Base-by-base conservation (phyloP, 2,797 vertebrate species). In the Molossus molossus region DNA sequence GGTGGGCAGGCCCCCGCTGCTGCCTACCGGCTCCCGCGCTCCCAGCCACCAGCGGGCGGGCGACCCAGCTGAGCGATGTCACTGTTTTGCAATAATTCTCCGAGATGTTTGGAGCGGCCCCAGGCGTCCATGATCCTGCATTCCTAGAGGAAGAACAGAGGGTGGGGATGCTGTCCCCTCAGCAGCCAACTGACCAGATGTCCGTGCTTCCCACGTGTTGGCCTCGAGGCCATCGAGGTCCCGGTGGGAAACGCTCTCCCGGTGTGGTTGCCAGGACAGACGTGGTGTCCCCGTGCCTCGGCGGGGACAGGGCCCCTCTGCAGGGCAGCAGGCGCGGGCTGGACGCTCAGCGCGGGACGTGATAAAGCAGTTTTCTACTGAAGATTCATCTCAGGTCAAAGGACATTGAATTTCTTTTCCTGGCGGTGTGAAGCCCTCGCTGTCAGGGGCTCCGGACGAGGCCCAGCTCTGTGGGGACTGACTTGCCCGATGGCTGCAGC, bases 121-220 rank as follows among this genome's bases (percentile, higher is more conserved):
- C 40, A 62, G 57, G 40, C 21, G 21, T 40, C 69, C 53, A 3
- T 0, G 45, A 69, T 40, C 84, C 85, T 37, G 20, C 70, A 83
- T 87, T 95, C 94, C 79, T 87, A 1, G 70, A 83, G 92, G 90
- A 86, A 25, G 91, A 50, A 17, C 14, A 23, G 58, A 21, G 58
- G 45, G n/a, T 0, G 29, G 62, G 27, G 62, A 45, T 8, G 58
- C 7, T 6, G 94, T 72, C 69, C 58, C 17, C 86, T 60, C 4
- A 4, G 87, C 73, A 50, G 86, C 94, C 75, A 57, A 6, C 69
- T 48, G 94, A 75, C 95, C 97, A 87, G 91, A 94, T 96, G 96
- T 86, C 85, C 80, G 27, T 23, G 53, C 95, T 92, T 86, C 87
- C 94, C 45, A 40, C 73, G 62, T 37, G 50, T 21, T 37, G 92